Conservation (phyloP, 2,113 vertebrate genomes). For the Nibea coibor region DNA sequence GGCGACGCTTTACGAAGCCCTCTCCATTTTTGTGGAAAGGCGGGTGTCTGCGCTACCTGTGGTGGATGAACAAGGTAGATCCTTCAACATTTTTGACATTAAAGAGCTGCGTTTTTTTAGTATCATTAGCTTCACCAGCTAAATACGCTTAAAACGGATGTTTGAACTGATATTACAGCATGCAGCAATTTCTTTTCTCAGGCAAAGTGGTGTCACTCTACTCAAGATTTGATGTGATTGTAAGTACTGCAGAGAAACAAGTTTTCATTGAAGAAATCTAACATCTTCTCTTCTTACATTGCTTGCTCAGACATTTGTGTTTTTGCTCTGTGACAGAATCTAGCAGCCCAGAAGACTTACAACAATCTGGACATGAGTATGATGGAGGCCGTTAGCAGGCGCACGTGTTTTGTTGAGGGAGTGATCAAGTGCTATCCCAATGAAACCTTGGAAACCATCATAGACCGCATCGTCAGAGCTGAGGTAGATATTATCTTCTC, state of each 20-base stretch:
- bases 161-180: not conserved
- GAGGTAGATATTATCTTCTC: constrained; percentile 82
- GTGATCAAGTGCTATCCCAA: constrained; percentile 92
- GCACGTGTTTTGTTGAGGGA: constrained; percentile 87
- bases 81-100: no score
- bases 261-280: not conserved
- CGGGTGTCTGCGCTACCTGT: constrained; percentile 94
- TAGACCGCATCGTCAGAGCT: constrained; percentile 90
- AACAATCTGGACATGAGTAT: constrained; percentile 93
- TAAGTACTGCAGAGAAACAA: constrained; percentile 81
- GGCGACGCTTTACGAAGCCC: constrained; percentile 86
- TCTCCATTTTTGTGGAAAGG: constrained; percentile 94
- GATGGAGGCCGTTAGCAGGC: constrained; percentile 85
- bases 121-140: not conserved
- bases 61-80: constrained; percentile 87
- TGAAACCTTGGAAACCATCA: constrained; percentile 88
- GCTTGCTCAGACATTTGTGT: not conserved
- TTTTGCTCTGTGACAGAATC: constrained; percentile 72
- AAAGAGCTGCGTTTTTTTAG: not conserved
- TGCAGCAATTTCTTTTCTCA: constrained; percentile 62
- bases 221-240: constrained; percentile 96
- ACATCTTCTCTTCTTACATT: not conserved
- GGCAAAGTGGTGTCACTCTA: constrained; percentile 94
- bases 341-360: constrained; percentile 94
- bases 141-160: not conserved